Conservation (phyloP, 1,140 invertebrate species). For the Trachymyrmex cornetzi region DNA sequence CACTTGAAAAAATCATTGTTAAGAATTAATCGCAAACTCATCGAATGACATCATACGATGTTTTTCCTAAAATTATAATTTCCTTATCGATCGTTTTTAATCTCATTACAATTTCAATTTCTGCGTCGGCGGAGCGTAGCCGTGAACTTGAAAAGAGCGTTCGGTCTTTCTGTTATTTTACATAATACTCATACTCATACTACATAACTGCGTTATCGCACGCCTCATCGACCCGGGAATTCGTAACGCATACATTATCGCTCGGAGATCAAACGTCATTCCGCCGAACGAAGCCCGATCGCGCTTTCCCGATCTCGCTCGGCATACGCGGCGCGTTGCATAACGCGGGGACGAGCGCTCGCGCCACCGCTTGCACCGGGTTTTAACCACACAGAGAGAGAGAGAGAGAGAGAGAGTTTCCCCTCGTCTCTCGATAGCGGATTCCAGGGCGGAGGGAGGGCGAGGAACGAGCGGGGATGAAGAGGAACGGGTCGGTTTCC, state of each 20-base stretch:
- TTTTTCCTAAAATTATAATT: too few species aligned
- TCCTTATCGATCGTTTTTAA: too few species aligned
- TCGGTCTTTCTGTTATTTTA: background rate
- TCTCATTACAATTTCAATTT: too few species aligned
- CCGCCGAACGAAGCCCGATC: background rate
- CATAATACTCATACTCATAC: background rate
- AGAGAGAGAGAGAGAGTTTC: background rate
- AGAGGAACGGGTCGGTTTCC: slow-evolving; percentile 1
- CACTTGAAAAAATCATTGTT: too few species aligned
- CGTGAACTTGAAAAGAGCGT: background rate
- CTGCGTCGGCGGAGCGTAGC: too few species aligned
- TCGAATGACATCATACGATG: too few species aligned
- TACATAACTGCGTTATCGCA: background rate
- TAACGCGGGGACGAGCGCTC: slow-evolving; percentile 68
- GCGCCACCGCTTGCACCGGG: slow-evolving; percentile 36
- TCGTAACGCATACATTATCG: slow-evolving; percentile 3
- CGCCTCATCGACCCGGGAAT: background rate
- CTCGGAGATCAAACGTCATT: background rate
- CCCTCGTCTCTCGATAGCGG: slow-evolving; percentile 42
- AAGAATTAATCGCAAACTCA: too few species aligned
- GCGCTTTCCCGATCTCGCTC: background rate
- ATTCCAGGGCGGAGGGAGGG: slow-evolving; percentile 23
- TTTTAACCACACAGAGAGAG: slow-evolving; percentile 50
- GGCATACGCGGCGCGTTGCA: slow-evolving; percentile 76
- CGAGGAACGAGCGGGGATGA: background rate